These are phyloP conservation scores for Hydra vulgaris DNA, from an alignment of 30 jellyfish, hydroid and myxozoan genomes.

Conservation along the genomic window DNA sequence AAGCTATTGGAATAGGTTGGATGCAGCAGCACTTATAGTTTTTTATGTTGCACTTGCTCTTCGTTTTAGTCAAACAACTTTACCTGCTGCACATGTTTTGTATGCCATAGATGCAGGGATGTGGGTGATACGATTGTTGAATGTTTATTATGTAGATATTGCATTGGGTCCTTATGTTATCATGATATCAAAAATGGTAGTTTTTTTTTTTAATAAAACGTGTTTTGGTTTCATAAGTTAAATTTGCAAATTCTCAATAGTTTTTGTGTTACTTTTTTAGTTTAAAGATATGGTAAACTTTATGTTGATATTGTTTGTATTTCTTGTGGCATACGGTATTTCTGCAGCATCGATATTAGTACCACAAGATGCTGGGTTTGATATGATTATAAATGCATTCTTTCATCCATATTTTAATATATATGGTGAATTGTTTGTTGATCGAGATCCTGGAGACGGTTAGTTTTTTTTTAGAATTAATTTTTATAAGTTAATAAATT, in stretches of 20 bases:
- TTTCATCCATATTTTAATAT: constrained; percentile 27
- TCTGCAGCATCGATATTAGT: constrained; percentile 18
- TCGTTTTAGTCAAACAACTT: constrained; percentile 34
- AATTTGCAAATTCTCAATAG: too few relatives aligned
- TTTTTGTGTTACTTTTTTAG: too few relatives aligned
- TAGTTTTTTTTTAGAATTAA: too few relatives aligned
- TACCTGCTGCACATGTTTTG: constrained; percentile 51
- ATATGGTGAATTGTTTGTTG: constrained; percentile 33
- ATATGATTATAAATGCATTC: not conserved
- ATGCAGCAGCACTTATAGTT: constrained; percentile 57
- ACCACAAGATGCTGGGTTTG: not conserved
- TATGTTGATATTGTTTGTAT: constrained; percentile 16
- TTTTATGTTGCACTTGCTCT: constrained; percentile 58
- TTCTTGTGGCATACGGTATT: constrained; percentile 29
- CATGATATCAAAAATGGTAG: constrained; percentile 83
- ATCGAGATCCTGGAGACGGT: not conserved
- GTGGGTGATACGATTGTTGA: constrained; percentile 78
- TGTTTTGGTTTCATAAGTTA: not conserved
- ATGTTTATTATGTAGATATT: constrained; percentile 60
- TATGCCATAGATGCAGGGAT: constrained; percentile 65
- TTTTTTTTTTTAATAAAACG: not conserved
- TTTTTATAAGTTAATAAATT: too few relatives aligned
- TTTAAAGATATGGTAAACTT: constrained; percentile 24
- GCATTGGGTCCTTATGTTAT: constrained; percentile 92
- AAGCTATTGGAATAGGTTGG: constrained; percentile 59